These are phyloP conservation scores for Bombycilla garrulus DNA, from an alignment of 2,113 vertebrate species.

Conservation along the genomic window DNA sequence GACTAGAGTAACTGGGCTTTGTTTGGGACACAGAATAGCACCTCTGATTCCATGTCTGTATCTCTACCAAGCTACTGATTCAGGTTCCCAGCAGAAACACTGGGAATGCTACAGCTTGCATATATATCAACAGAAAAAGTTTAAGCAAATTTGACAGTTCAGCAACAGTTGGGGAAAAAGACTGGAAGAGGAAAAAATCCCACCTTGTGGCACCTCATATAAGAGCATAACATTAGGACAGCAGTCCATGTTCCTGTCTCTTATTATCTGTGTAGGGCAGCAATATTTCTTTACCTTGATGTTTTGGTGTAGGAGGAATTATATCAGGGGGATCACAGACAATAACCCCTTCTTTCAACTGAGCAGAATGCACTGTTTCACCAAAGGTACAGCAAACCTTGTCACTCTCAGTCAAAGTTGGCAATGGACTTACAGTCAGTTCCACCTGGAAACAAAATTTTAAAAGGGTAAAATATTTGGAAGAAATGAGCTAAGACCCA, in stretches of 20 bases:
- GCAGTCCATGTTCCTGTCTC: not conserved
- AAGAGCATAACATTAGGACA: not conserved
- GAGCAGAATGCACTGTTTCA: not conserved
- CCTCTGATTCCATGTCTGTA: not conserved
- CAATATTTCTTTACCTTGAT: constrained; percentile 70
- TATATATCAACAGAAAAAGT: not conserved
- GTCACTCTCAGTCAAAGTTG: constrained; percentile 59
- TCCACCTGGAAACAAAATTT: constrained; percentile 65
- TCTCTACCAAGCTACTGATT: not conserved
- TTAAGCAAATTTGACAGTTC: not conserved
- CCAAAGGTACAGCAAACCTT: constrained; percentile 72
- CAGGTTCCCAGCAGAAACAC: not conserved
- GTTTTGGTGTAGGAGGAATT: constrained; percentile 65
- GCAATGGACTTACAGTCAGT: constrained; percentile 74
- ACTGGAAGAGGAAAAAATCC: not conserved
- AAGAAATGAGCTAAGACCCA: not conserved
- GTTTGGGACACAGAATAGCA: not conserved
- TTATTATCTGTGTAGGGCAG: not conserved
- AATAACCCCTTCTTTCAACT: constrained; percentile 32
- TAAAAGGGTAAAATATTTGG: not conserved
- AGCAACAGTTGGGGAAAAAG: not conserved
- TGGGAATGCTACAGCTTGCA: not conserved
- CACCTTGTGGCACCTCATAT: not conserved
- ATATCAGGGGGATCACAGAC: constrained; percentile 55
- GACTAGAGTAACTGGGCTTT: not conserved